Percentiles rank a stretch among this genome's conserved stretches.
Evolutionary conservation across 2,888 invertebrate species (phyloP).

Genomic region (Allygus modestus): DNA sequence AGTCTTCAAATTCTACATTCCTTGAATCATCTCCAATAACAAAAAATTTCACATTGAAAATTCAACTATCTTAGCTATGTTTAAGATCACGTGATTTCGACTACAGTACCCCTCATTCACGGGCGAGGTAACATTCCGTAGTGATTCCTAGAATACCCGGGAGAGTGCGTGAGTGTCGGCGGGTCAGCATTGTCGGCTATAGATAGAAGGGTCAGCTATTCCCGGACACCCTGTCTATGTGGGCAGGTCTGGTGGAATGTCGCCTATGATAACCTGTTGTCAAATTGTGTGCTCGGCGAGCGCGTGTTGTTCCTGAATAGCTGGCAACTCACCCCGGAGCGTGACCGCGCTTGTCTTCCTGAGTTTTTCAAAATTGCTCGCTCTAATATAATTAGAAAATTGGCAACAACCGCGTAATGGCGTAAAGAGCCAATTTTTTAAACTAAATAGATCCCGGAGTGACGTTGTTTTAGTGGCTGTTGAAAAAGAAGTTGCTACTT

Average conservation of each 20-base stretch:
- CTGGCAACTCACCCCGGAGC: not conserved
- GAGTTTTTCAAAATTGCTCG: conserved; percentile 21
- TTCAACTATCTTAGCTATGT: too few relatives aligned
- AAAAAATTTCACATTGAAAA: too few relatives aligned
- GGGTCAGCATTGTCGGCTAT: conserved; percentile 51
- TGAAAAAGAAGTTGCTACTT: not conserved
- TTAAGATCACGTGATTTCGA: too few relatives aligned
- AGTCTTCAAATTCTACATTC: too few relatives aligned
- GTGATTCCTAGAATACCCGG: conserved; percentile 34
- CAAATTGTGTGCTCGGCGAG: not conserved
- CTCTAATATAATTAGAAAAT: conserved; percentile 32
- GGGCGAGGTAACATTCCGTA: conserved; percentile 1
- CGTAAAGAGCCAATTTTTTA: conserved; percentile 25
- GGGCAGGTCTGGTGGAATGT: conserved; percentile 33
- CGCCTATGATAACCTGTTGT: conserved; percentile 34
- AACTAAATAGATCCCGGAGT: conserved; percentile 5
- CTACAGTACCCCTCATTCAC: too few relatives aligned
- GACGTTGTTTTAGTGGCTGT: not conserved
- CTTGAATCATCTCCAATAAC: too few relatives aligned
- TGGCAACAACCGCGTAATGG: not conserved
- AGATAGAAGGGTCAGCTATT: conserved; percentile 42
- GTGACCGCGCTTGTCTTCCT: conserved; percentile 12
- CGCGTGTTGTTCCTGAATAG: conserved; percentile 8
- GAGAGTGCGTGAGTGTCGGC: conserved; percentile 27
- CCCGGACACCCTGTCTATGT: not conserved